Conservation (phyloP, 2,797 vertebrate species). For the Mormyrus hasselquistii region DNA sequence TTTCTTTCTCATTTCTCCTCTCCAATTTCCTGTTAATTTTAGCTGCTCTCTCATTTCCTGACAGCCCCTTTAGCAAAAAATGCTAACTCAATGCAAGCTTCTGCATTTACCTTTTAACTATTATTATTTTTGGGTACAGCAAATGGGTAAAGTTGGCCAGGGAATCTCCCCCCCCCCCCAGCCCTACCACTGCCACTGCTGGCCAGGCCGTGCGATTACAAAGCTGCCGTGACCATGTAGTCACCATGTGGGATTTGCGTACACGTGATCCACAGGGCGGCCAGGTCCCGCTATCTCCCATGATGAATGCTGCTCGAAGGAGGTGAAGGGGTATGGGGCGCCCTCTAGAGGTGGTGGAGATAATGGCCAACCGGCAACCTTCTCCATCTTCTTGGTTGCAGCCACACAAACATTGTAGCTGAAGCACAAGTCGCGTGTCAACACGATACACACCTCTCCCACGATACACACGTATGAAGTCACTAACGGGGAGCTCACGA, state of each 20-base stretch:
- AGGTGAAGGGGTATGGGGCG: background rate
- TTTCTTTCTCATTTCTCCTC: background rate
- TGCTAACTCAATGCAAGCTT: constrained; percentile 22
- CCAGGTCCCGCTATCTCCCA: background rate
- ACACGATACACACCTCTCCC: background rate
- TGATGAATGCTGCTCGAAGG: background rate
- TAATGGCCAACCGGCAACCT: background rate
- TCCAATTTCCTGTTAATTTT: constrained; percentile 31
- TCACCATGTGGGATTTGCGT: background rate
- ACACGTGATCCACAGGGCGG: background rate
- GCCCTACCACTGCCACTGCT: background rate
- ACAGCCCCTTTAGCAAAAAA: constrained; percentile 24
- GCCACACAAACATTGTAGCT: background rate
- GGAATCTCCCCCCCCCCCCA: constrained; percentile 16
- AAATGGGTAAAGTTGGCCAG: constrained; percentile 34
- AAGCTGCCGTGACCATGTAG: background rate
- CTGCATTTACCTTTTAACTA: background rate
- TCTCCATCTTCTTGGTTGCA: background rate
- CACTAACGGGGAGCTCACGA: background rate
- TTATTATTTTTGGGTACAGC: constrained; percentile 12
- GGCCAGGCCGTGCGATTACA: background rate
- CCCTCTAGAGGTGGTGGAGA: background rate
- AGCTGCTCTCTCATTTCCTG: constrained; percentile 21
- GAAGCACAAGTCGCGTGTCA: constrained; percentile 24
- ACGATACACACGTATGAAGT: too few relatives aligned